phyloP scores from a whole-genome alignment of 30 jellyfish, hydroid and myxozoan species.

The Mastigias papua region DNA sequence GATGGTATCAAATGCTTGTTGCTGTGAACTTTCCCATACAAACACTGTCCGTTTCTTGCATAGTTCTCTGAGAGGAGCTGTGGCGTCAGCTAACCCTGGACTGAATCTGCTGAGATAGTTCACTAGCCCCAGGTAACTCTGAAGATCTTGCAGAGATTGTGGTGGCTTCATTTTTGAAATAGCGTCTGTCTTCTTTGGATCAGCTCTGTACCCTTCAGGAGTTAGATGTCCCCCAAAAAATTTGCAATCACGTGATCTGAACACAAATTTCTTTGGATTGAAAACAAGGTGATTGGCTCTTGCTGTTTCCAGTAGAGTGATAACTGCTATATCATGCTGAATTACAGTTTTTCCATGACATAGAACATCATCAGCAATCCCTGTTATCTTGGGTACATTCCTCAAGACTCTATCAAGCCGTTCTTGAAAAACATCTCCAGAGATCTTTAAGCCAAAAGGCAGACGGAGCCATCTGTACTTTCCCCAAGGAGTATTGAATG shows the following conservation, averaged over 20 bases:
- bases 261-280: constrained; percentile 22
- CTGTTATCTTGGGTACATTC: constrained; percentile 16
- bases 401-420: constrained; percentile 9
- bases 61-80: constrained; percentile 50
- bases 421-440: constrained; percentile 51
- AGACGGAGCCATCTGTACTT: constrained; percentile 37
- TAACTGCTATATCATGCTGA: constrained; percentile 47
- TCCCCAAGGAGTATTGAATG: constrained; percentile 62
- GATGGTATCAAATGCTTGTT: constrained; percentile 21
- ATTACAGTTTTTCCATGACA: constrained; percentile 9
- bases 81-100: constrained; percentile 10
- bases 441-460: constrained; percentile 42
- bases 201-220: constrained; percentile 25
- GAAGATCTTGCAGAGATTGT: constrained; percentile 16
- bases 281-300: constrained; percentile 16
- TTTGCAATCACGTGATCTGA: constrained; percentile 18
- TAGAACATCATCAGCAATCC: constrained; percentile 30
- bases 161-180: constrained; percentile 36
- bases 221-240: constrained; percentile 29
- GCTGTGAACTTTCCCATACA: constrained; percentile 50
- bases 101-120: constrained; percentile 29
- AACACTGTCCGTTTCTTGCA: constrained; percentile 13
- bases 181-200: constrained; percentile 21
- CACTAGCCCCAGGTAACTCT: constrained; percentile 53
- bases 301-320: constrained; percentile 5